A percentile compares a stretch with the other conserved stretches of the same genome.
These are phyloP conservation scores for Clivina fossor DNA, from an alignment of 2,888 invertebrate species.

Conservation along the genomic window DNA sequence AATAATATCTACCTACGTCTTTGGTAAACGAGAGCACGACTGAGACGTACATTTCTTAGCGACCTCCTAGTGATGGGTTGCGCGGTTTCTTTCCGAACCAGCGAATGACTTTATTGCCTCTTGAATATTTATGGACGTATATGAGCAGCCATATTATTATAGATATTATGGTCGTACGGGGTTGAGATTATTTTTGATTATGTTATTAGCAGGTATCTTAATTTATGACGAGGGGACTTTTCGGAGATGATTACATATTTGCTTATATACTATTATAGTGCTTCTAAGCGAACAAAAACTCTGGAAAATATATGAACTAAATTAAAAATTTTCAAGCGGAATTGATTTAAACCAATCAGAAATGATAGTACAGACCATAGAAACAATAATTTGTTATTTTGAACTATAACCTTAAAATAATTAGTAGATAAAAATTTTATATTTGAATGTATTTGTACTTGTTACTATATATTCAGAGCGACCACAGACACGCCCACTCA, in stretches of 20 bases:
- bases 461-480: too few relatives aligned
- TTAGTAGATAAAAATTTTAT: too few relatives aligned
- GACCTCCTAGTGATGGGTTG: not conserved
- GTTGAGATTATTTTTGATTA: conserved; percentile 30
- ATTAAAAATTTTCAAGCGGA: too few relatives aligned
- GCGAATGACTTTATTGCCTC: conserved; percentile 28
- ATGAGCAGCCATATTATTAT: conserved; percentile 30
- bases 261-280: not conserved
- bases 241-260: not conserved
- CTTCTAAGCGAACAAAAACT: too few relatives aligned
- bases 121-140: conserved; percentile 31
- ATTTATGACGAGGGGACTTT: conserved; percentile 24
- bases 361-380: not conserved
- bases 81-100: not conserved
- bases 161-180: conserved; percentile 2
- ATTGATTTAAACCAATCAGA: too few relatives aligned
- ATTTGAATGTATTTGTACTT: too few relatives aligned
- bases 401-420: too few relatives aligned
- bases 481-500: too few relatives aligned
- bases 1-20: not conserved
- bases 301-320: too few relatives aligned
- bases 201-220: conserved; percentile 33
- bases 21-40: not conserved
- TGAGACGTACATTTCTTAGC: not conserved
- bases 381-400: not conserved